phyloP scores from a whole-genome alignment of 2,888 invertebrate species.

The Tethea ocularis region DNA sequence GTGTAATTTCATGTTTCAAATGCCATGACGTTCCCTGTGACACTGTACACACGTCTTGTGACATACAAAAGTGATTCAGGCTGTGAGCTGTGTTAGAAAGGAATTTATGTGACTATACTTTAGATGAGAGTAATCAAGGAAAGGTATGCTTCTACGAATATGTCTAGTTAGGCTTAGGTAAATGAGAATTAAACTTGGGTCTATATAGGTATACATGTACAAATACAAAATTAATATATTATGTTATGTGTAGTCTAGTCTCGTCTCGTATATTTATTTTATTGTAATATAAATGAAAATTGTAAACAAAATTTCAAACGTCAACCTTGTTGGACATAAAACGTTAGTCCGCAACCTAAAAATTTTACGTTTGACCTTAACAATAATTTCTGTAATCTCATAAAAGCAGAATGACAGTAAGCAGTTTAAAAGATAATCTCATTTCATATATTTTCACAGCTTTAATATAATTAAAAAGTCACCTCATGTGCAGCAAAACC shows the following conservation, averaged over 20 bases:
- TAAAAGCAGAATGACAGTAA: conserved; percentile 1
- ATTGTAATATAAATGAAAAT: not conserved
- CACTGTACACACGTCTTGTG: not conserved
- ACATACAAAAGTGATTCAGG: not conserved
- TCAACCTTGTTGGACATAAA: not conserved
- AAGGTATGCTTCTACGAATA: not conserved
- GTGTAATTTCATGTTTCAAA: conserved; percentile 48
- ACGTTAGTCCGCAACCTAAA: not conserved
- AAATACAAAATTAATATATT: not conserved
- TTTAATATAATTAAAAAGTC: conserved; percentile 9
- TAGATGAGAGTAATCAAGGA: conserved; percentile 1
- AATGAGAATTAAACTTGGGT: not conserved
- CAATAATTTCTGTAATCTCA: not conserved
- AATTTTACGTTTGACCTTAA: not conserved
- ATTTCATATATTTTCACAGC: conserved; percentile 3
- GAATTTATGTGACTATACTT: not conserved
- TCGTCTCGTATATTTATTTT: too few relatives aligned
- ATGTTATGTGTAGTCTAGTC: not conserved
- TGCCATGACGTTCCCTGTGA: conserved; percentile 19
- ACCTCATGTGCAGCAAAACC: conserved; percentile 5
- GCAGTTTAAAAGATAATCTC: not conserved
- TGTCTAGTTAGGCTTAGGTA: not conserved
- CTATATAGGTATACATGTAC: not conserved
- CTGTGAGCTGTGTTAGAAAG: not conserved
- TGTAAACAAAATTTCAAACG: not conserved